Base-by-base conservation (phyloP, 2,797 vertebrate species). In the Tokudaia tokunoshimensis region DNA sequence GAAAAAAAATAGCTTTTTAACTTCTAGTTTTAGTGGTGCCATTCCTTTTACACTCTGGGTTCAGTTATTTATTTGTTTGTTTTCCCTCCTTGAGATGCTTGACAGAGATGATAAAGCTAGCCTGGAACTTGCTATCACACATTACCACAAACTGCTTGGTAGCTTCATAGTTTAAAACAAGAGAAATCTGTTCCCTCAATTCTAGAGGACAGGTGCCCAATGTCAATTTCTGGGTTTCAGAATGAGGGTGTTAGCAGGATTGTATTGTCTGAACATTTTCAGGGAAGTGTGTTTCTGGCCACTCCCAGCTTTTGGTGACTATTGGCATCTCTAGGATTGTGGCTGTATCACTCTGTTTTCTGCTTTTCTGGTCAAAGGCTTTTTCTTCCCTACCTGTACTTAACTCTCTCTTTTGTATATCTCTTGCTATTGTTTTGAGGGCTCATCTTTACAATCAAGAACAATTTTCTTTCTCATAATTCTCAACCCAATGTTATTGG, bases 111-210 rank as follows among this genome's bases (percentile, higher is more conserved):
- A 44, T 80, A 67, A 85, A 15, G 6, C 50, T 88, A 26, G 55
- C 17, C 59, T 20, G 26, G 26, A 20, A 63, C 59, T 63, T 70
- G 12, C 20, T 89, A 2, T 50, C 41, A 50, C 19, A 63, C 52
- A 63, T 55, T 24, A 70, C 24, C 3, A 67, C 61, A 61, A 63
- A 61, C 31, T 3, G 52, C 57, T 93, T 26, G 13, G 82, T 88
- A 41, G 37, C 72, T 89, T 26, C 13, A 72, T 88, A n/a, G 47
- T 50, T 92, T 65, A n/a, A 70, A 89, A 82, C 19, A 95, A 74
- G 3, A 91, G 67, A 37, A 47, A 76, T 44, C 11, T 29, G 61
- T 89, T 81, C 19, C 93, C 22, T 91, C 13, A 52, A 19, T 75
- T 91, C 29, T 70, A 14, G 24, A 81, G 41, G 29, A 19, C 15